Evolutionary conservation across 2,113 vertebrate genomes (phyloP).

Genomic region (Helogale parvula): DNA sequence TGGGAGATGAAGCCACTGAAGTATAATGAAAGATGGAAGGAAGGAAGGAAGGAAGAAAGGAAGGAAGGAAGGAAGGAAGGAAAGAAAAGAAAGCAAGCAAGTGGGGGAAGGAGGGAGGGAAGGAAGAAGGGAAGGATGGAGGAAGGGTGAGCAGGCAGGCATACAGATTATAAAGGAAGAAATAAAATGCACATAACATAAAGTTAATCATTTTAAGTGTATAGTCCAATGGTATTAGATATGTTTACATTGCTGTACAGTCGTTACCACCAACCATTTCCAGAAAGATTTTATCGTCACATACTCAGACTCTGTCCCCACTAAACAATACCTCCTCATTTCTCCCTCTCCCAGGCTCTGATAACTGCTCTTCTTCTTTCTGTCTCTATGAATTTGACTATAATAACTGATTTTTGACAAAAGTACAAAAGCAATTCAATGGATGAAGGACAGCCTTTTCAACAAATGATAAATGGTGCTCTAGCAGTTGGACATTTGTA

Average conservation of each 20-base stretch:
- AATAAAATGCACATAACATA: background rate
- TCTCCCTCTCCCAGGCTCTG: background rate
- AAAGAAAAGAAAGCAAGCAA: background rate
- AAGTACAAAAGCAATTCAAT: background rate
- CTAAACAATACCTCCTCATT: background rate
- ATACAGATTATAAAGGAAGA: background rate
- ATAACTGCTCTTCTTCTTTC: background rate
- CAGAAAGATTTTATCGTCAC: background rate
- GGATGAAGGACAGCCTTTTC: background rate
- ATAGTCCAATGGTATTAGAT: background rate
- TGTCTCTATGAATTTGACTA: background rate
- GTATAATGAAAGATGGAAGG: background rate
- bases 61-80: too few relatives aligned
- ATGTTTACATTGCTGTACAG: background rate
- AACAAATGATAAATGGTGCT: background rate
- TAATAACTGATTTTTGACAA: background rate
- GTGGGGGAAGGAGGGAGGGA: background rate
- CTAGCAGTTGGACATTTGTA: background rate
- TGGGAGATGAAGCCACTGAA: background rate
- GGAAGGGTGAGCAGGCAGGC: background rate
- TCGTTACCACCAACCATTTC: background rate
- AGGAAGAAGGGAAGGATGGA: rapidly evolving
- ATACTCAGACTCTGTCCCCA: background rate
- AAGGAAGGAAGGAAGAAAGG: background rate
- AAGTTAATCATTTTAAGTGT: background rate